Conservation (phyloP, 1,140 invertebrate species). For the Antheraea mylitta region DNA sequence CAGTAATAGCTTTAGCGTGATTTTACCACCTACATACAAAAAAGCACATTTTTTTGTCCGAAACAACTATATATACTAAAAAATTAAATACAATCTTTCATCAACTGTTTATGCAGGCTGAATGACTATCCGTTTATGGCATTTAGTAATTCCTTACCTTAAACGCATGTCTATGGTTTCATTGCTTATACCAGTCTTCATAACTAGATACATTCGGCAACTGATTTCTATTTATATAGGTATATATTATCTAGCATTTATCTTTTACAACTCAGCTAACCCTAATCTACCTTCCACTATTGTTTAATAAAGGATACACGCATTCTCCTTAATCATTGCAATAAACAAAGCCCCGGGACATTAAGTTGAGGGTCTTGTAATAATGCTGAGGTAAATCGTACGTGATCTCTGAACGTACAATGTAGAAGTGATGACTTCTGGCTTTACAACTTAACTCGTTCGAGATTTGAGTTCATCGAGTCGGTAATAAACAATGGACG, state of each 20-base stretch:
- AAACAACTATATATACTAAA: too few species aligned
- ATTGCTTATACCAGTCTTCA: too few species aligned
- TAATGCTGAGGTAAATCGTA: constrained; percentile 9
- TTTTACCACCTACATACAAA: too few species aligned
- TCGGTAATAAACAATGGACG: background rate
- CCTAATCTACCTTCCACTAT: background rate
- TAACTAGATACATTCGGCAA: too few species aligned
- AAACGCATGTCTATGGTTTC: too few species aligned
- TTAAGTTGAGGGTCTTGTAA: constrained; percentile 6
- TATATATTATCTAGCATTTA: background rate
- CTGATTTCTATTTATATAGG: too few species aligned
- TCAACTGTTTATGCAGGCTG: too few species aligned
- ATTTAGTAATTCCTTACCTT: too few species aligned
- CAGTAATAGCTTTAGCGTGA: too few species aligned
- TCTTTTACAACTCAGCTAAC: background rate
- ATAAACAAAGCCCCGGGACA: constrained; percentile 6
- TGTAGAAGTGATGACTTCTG: background rate
- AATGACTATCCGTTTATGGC: too few species aligned
- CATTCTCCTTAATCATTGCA: constrained; percentile 5
- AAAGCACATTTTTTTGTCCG: too few species aligned
- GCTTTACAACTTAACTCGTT: background rate
- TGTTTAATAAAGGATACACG: constrained; percentile 11
- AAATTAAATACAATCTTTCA: too few species aligned
- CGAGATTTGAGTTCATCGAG: background rate
- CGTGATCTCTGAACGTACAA: background rate